Evolutionary conservation across 2,113 vertebrate species (phyloP).

Genomic region (Eira barbara): DNA sequence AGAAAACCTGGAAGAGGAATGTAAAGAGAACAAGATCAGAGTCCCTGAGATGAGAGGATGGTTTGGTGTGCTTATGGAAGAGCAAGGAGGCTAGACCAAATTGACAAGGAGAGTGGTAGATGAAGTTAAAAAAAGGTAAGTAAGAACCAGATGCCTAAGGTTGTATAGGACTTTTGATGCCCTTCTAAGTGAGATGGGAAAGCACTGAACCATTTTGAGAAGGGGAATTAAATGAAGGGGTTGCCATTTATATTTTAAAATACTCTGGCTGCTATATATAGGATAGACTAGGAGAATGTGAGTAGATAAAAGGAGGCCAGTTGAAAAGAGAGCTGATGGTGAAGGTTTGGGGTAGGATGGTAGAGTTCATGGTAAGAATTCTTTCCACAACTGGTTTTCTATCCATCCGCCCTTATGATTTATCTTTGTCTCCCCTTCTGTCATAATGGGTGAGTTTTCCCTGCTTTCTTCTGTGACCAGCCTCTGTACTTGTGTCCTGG

Average conservation of each 20-base stretch:
- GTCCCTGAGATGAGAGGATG: not conserved
- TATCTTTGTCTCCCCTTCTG: not conserved
- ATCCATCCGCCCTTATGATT: not conserved
- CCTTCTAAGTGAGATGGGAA: not conserved
- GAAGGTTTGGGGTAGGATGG: not conserved
- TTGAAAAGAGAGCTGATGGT: not conserved
- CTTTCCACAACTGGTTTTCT: not conserved
- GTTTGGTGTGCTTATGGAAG: not conserved
- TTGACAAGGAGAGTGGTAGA: not conserved
- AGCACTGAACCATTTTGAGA: not conserved
- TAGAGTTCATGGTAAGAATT: not conserved
- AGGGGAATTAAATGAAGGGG: not conserved
- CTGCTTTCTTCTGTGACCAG: not conserved
- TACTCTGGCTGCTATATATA: not conserved
- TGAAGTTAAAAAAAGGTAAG: not conserved
- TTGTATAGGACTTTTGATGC: not conserved
- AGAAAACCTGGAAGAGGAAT: constrained; percentile 8
- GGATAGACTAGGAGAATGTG: not conserved
- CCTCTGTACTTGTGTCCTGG: not conserved
- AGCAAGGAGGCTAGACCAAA: not conserved
- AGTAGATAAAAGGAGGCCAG: not conserved
- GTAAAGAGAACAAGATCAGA: not conserved
- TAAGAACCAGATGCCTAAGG: not conserved
- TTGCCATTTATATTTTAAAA: not conserved
- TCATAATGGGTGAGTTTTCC: not conserved